Percentiles rank a stretch among this genome's conserved stretches.
Evolutionary conservation across 1,140 invertebrate species (phyloP).

Genomic region (Palaemon carinicauda): DNA sequence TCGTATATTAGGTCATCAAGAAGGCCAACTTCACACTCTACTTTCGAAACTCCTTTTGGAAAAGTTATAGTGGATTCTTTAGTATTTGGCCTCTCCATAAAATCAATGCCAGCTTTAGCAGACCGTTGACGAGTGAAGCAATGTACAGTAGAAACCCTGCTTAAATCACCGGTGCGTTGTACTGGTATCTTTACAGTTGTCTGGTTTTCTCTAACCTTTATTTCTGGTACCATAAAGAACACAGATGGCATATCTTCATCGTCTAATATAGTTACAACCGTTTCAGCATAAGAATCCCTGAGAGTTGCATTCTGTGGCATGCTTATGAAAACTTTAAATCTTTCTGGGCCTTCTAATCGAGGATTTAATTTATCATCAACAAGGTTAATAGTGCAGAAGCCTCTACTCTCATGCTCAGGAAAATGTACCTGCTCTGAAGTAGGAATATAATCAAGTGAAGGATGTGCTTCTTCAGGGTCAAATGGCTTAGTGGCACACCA

Average conservation of each 20-base stretch:
- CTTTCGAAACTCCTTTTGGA: constrained; percentile 62
- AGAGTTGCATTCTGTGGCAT: constrained; percentile 50
- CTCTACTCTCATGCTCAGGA: not conserved
- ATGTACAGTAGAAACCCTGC: constrained; percentile 61
- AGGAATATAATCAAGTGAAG: constrained; percentile 41
- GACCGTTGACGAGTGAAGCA: constrained; percentile 66
- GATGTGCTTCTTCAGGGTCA: constrained; percentile 23
- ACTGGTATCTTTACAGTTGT: constrained; percentile 63
- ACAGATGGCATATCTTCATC: constrained; percentile 51
- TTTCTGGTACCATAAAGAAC: constrained; percentile 63
- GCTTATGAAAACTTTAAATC: constrained; percentile 46
- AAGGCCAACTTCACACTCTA: constrained; percentile 63
- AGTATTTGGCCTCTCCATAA: constrained; percentile 65
- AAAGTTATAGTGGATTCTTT: constrained; percentile 65
- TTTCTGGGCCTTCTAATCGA: constrained; percentile 44
- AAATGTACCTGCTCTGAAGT: constrained; percentile 43
- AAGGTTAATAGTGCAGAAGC: constrained; percentile 38
- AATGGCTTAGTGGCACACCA: constrained; percentile 44
- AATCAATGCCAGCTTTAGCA: constrained; percentile 64
- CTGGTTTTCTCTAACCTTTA: constrained; percentile 64
- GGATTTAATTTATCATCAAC: constrained; percentile 54
- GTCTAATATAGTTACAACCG: constrained; percentile 49
- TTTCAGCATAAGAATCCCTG: constrained; percentile 4
- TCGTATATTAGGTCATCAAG: constrained; percentile 67
- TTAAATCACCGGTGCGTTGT: constrained; percentile 64